Base-by-base conservation (phyloP, 2,113 vertebrate genomes). In the Epinephelus fuscoguttatus region DNA sequence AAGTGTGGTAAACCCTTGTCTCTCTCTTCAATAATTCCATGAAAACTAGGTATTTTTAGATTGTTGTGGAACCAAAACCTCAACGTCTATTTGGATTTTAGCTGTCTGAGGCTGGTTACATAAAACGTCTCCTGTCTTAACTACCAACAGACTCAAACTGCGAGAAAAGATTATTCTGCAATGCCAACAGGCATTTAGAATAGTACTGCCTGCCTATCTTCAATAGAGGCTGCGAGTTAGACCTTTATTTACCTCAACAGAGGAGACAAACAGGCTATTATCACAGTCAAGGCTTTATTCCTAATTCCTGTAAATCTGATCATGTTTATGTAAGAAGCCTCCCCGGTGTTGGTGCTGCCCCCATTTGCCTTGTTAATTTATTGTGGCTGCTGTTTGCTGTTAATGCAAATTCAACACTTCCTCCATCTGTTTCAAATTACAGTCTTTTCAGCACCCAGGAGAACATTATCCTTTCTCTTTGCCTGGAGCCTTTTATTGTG, bases 341-440 rank as follows among this genome's bases (percentile, higher is more conserved):
- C 60, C 40, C 60, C 67, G 59, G 52, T 71, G 67, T 49, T 40
- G 30, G 2, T 23, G 57, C 40, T 47, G 60, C 25, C 53, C 13
- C 49, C 67, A 63, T 52, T 74, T 63, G 56, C 75, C 15, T 37
- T 27, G 75, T 25, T 63, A 59, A 68, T 78, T 59, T 59, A 64
- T 63, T 40, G 23, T 74, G 59, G 60, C 61, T 62, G 61, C n/a
- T 45, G 11, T 55, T 62, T 72, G 55, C 67, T 59, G 62, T 50
- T 50, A 9, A 73, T 56, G 69, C 27, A 70, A 53, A 80, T 71
- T 57, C 50, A 57, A 57, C 57, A 64, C 70, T 70, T 78, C 70
- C 76, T 77, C 63, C 47, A 72, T 83, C 72, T 45, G 67, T 56
- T 60, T 70, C 40, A 49, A 40, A 61, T 78, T 53, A 61, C 45